A percentile compares a stretch with the other conserved stretches of the same genome.
phyloP scores from a whole-genome alignment of 2,888 invertebrate species.

The Plagodis dolabraria region DNA sequence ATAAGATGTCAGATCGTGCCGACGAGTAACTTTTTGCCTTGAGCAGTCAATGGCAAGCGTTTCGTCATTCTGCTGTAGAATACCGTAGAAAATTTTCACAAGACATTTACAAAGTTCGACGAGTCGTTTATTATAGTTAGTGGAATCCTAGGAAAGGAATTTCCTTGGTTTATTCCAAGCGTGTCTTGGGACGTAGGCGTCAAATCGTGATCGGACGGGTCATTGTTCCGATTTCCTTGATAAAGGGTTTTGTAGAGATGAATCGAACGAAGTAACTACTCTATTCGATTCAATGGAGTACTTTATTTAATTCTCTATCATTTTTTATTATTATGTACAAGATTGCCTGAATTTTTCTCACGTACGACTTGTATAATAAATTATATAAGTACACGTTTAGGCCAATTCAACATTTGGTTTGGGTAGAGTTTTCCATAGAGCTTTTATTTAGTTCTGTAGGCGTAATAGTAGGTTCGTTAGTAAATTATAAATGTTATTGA shows the following conservation, averaged over 20 bases:
- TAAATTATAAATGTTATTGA: no score
- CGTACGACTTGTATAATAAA: no score
- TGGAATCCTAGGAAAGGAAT: slow-evolving; percentile 29
- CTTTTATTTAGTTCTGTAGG: no score
- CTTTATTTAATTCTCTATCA: background rate
- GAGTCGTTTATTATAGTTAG: slow-evolving; percentile 6
- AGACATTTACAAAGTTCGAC: background rate
- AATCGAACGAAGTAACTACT: slow-evolving; percentile 1
- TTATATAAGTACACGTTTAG: no score
- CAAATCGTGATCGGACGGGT: slow-evolving; percentile 37
- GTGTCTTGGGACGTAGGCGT: slow-evolving; percentile 34
- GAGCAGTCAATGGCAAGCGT: slow-evolving; percentile 3
- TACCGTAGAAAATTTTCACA: slow-evolving; percentile 2
- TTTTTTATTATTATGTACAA: background rate
- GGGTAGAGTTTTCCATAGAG: no score
- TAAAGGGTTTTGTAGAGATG: slow-evolving; percentile 31
- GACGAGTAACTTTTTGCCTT: slow-evolving; percentile 6
- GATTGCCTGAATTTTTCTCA: no score
- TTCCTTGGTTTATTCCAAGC: slow-evolving; percentile 31
- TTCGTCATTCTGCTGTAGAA: background rate
- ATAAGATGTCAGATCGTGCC: no score
- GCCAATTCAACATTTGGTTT: no score
- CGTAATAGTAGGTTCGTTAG: no score
- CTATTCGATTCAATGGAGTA: background rate
- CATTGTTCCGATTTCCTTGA: slow-evolving; percentile 38